These are phyloP conservation scores for Pseudopipra pipra DNA, from an alignment of 2,113 vertebrate species.

Conservation along the genomic window DNA sequence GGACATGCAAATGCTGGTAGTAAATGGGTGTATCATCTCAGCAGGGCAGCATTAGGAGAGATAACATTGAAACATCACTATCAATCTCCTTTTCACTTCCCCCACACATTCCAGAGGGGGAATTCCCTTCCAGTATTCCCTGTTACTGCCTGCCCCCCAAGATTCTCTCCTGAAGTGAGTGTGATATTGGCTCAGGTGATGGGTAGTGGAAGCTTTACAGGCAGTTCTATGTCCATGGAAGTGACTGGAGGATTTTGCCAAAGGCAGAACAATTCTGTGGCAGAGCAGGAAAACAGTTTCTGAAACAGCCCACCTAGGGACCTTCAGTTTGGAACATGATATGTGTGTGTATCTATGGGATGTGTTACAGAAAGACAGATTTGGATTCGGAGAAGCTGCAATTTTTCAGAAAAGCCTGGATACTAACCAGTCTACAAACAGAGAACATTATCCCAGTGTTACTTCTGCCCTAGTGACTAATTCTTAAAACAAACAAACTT, in stretches of 20 bases:
- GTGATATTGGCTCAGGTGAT: background rate
- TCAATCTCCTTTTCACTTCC: background rate
- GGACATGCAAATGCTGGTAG: background rate
- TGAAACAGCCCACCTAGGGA: background rate
- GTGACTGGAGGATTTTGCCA: background rate
- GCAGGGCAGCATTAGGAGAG: background rate
- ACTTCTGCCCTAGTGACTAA: slow-evolving; percentile 15
- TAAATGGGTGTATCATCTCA: background rate
- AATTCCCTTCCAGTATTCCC: background rate
- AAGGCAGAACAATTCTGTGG: background rate
- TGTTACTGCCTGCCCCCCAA: background rate
- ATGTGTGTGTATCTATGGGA: background rate
- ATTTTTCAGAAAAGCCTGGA: background rate
- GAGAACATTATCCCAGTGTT: background rate
- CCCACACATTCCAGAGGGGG: background rate
- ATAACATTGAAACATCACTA: background rate
- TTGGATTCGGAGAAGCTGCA: background rate
- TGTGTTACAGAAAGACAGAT: background rate
- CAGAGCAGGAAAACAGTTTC: background rate
- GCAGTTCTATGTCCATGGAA: background rate
- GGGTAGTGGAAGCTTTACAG: background rate
- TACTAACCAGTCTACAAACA: background rate
- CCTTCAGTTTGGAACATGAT: background rate
- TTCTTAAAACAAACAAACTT: slow-evolving; percentile 18
- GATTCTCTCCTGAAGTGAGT: background rate